A percentile compares a stretch with the other conserved stretches of the same genome.
phyloP scores from a whole-genome alignment of 1,140 invertebrate species.

The Leptonema lineaticorne region DNA sequence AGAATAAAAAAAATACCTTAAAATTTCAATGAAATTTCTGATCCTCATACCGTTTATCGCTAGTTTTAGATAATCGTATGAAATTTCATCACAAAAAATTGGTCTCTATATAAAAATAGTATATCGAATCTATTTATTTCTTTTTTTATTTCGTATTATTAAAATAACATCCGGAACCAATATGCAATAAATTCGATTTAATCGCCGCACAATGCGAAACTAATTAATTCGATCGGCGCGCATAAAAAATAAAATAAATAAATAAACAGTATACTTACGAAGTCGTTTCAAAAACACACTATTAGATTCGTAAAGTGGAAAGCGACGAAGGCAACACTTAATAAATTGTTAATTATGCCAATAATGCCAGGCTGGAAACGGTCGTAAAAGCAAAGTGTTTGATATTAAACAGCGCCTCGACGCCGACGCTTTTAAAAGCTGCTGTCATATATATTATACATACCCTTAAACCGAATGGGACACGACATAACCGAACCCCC shows the following conservation, averaged over 20 bases:
- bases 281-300: neutral
- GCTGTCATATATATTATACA: too few relatives aligned
- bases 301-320: neutral
- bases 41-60: too few relatives aligned
- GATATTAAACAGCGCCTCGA: conserved; percentile 31
- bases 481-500: conserved; percentile 11
- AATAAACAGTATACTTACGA: too few relatives aligned
- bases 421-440: conserved; percentile 18
- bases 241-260: neutral
- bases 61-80: too few relatives aligned
- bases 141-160: too few relatives aligned
- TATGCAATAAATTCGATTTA: too few relatives aligned
- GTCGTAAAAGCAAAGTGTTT: conserved; percentile 37
- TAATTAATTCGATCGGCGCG: neutral
- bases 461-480: neutral
- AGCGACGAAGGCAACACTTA: conserved; percentile 1
- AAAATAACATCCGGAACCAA: too few relatives aligned
- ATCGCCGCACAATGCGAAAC: neutral
- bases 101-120: too few relatives aligned
- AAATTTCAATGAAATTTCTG: too few relatives aligned
- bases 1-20: too few relatives aligned
- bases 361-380: conserved; percentile 30
- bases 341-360: conserved; percentile 39
- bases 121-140: too few relatives aligned
- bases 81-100: too few relatives aligned